Evolutionary conservation across 2,113 vertebrate species (phyloP), one percentile per base, ranked within the genome.

Genomic region (Phyllostomus discolor): DNA sequence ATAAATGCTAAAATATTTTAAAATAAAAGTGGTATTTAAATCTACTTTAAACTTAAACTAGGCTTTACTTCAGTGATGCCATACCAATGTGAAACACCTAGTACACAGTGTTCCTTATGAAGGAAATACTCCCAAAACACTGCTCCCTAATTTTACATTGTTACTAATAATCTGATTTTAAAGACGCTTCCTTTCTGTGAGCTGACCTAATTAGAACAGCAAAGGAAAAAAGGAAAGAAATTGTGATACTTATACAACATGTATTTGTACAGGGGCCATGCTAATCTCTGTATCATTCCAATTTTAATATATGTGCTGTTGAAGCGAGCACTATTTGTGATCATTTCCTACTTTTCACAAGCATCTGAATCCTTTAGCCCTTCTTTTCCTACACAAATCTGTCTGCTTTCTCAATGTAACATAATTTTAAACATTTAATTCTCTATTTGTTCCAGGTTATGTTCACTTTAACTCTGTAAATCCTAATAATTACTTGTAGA

Each of bases 11-110:
- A 75, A 59, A 20, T 9, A 52, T 64, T 69, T 82, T 66, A 26
- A 11, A 28, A 72, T 46, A 33, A 38, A 72, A 50, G 46, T 9
- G 54, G 69, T 43, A 79, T 26, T 73, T 82, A 92, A 95, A 84
- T 81, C 52, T 11, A 79, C 38, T 87, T 91, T 78, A 95, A 96
- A 59, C 33, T 14, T 19, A 4, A 92, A 69, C 93, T 48, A 95
- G 7, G 48, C 54, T 64, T 96, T 84, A 86, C 15, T 94, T 86
- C 54, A 92, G 33, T 67, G 33, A 35, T 41, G 48, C 88, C 78
- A 35, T 50, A 76, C 7, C 80, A 12, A 41, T n/a, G 41, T 43
- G 20, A 93, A 91, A 80, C 7, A 88, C 1, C 31, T 62, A 59
- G 11, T 28, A 17, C 11, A 59, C 2, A 59, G 54, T 83, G n/a